A percentile compares a stretch with the other conserved stretches of the same genome.
These are phyloP conservation scores for Oxygymnocypris stewartii DNA, from an alignment of 2,113 vertebrate genomes.

Conservation along the genomic window DNA sequence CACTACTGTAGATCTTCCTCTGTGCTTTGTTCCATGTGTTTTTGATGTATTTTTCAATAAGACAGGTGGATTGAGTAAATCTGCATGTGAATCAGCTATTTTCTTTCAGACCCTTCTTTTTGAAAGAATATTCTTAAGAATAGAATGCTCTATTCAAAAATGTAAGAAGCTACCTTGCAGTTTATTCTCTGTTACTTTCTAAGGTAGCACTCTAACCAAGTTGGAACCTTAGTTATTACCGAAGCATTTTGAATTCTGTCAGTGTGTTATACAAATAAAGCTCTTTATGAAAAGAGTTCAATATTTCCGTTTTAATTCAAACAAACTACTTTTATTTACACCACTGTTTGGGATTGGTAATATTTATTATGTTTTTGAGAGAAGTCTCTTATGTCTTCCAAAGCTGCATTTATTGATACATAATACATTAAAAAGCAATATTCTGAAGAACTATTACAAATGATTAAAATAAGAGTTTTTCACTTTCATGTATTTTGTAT, in stretches of 20 bases:
- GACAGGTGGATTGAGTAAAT: slow-evolving; percentile 37
- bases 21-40: background rate
- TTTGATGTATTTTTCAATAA: slow-evolving; percentile 20
- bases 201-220: background rate
- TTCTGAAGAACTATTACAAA: no score
- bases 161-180: background rate
- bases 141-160: background rate
- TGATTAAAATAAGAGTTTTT: no score
- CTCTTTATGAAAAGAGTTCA: background rate
- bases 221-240: background rate
- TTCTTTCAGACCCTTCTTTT: background rate
- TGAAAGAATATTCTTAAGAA: background rate
- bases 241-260: background rate
- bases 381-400: no score
- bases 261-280: background rate
- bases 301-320: background rate
- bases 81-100: slow-evolving; percentile 1
- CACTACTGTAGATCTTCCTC: background rate
- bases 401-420: no score
- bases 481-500: no score
- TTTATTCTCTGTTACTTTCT: background rate
- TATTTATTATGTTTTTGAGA: no score
- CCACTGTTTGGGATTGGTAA: no score
- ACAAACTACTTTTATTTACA: background rate
- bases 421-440: no score